Evolutionary conservation across 2,113 vertebrate genomes (phyloP), one percentile per base, ranked within the genome.

Genomic region (Rousettus leschenaultii): DNA sequence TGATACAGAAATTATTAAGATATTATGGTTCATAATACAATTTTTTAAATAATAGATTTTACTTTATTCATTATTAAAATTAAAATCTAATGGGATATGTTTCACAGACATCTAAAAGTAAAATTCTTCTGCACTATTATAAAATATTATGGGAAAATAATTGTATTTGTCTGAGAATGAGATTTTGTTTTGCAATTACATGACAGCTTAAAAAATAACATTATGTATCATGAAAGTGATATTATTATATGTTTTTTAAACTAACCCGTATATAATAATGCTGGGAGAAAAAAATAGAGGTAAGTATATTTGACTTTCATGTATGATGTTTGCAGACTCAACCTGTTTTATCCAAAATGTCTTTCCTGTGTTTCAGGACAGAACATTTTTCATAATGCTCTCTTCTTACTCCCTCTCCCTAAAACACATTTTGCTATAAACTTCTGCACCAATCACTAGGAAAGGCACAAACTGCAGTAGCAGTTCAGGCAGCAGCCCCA

Each of bases 371-470:
- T 88, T 96, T 94, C 38, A 89, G 68, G 18, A 26, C 61, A 78
- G 82, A 77, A 59, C 19, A 74, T 38, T 89, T 88, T 90, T 95
- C 89, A 63, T 83, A 43, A 40, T 30, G 43, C 71, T 83, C 8
- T 71, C 65, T 94, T 86, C 68, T 57, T 86, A 35, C 82, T 61
- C 38, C 26, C 40, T 33, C 45, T 91, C 57, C 86, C 71, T 75
- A 28, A 93, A 95, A 94, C 70, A 93, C 70, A 96, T 96, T 98
- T 97, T 94, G 22, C 14, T 85, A 61, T 94, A 91, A 98, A 98
- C 97, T 98, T 98, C 96, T 97, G 94, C 94, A 97, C 96, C 91
- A 91, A 97, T 97, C 90, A 93, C 94, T 88, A 96, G 40, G 66
- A 94, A 90, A 97, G 94, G 97, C 88, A 95, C 75, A 96, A 35